These are phyloP conservation scores for Petrophora chlorosata DNA, from an alignment of 2,888 invertebrate species.

Conservation along the genomic window DNA sequence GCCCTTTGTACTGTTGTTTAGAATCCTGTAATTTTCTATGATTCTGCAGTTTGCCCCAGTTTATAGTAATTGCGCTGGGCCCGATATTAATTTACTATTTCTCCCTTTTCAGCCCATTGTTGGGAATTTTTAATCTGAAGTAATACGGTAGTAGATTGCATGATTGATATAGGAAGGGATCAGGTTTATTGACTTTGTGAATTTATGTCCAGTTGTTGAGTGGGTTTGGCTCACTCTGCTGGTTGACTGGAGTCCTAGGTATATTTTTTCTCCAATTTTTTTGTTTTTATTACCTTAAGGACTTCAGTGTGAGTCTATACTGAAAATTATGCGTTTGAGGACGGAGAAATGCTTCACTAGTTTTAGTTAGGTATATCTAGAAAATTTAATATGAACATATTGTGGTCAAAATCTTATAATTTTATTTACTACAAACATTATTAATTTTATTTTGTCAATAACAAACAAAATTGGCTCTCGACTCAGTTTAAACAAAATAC, in stretches of 20 bases:
- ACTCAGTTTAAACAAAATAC: conserved; percentile 59
- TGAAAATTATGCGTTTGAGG: too few species aligned
- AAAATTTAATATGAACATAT: too few species aligned
- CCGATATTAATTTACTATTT: conserved; percentile 69
- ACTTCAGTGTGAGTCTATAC: too few species aligned
- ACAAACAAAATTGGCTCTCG: conserved; percentile 54
- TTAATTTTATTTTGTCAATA: too few species aligned
- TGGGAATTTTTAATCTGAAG: conserved; percentile 66
- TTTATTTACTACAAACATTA: too few species aligned
- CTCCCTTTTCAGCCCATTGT: conserved; percentile 67
- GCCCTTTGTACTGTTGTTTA: conserved; percentile 68
- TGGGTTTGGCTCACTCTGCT: background rate
- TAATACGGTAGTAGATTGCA: conserved; percentile 49
- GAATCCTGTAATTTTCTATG: conserved; percentile 79
- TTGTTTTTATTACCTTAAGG: too few species aligned
- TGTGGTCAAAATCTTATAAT: too few species aligned
- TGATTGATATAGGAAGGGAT: conserved; percentile 19
- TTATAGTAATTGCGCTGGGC: conserved; percentile 67
- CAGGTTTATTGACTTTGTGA: conserved; percentile 25
- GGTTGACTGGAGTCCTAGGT: background rate
- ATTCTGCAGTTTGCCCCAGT: conserved; percentile 72
- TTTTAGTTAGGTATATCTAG: too few species aligned
- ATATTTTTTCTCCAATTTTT: too few species aligned
- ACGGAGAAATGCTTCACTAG: too few species aligned
- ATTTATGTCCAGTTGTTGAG: conserved; percentile 3